Evolutionary conservation across 2,797 vertebrate genomes (phyloP).

Genomic region (Chloroceryle inda): DNA sequence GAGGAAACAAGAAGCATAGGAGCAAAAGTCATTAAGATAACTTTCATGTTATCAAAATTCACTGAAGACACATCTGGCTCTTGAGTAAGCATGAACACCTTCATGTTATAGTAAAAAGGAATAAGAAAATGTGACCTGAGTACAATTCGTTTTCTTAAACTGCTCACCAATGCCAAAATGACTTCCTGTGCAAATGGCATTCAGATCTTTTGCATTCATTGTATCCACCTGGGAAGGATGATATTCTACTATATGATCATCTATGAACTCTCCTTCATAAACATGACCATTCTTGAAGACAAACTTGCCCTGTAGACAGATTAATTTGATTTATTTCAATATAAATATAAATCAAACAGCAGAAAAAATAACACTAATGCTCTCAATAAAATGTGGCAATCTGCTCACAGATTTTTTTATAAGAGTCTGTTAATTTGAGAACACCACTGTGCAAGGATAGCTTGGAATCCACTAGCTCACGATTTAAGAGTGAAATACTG

Average conservation of each 20-base stretch:
- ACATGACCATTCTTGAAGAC: conserved; percentile 82
- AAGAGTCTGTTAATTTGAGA: neutral
- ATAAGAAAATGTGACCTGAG: neutral
- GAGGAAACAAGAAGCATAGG: neutral
- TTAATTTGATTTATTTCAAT: neutral
- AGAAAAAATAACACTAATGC: neutral
- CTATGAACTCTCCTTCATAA: conserved; percentile 83
- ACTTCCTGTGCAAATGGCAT: neutral
- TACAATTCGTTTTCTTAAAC: neutral
- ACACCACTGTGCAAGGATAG: neutral
- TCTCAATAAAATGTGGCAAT: neutral
- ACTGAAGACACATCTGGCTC: neutral
- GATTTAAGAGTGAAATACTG: neutral
- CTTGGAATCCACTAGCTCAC: neutral
- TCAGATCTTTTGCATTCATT: conserved; percentile 1
- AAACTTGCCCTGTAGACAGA: conserved; percentile 83
- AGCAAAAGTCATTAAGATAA: neutral
- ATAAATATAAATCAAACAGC: neutral
- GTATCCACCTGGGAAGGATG: conserved; percentile 7
- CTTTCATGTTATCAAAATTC: neutral
- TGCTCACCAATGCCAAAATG: conserved; percentile 72
- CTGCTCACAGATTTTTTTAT: neutral
- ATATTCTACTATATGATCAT: conserved; percentile 78
- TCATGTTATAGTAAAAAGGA: neutral
- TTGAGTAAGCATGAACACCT: neutral